Percentiles rank a stretch among this genome's conserved stretches.
These are phyloP conservation scores for Resseliella maxima DNA, from an alignment of 2,888 invertebrate genomes.

Conservation along the genomic window DNA sequence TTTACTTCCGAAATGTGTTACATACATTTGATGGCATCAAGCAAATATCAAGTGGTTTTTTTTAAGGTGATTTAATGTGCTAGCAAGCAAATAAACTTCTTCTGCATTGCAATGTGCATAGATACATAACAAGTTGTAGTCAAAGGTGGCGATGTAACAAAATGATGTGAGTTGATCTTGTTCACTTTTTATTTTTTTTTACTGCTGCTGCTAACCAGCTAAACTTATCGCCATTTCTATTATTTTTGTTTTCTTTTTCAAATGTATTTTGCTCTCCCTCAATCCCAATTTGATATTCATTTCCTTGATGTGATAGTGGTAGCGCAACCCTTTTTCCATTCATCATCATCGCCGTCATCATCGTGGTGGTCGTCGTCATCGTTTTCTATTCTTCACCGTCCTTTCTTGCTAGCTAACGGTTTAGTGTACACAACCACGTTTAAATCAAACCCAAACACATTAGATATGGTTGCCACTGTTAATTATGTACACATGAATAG, in stretches of 20 bases:
- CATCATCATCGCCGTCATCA: not conserved
- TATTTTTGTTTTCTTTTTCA: not conserved
- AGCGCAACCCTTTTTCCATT: slow-evolving; percentile 25
- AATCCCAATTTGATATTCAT: slow-evolving; percentile 32
- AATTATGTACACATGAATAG: slow-evolving; percentile 53
- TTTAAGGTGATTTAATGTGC: slow-evolving; percentile 38
- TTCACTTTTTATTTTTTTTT: not conserved
- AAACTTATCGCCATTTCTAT: not conserved
- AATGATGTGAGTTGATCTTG: not conserved
- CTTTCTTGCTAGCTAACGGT: not conserved
- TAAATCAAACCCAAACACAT: slow-evolving; percentile 51
- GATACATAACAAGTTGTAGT: not conserved
- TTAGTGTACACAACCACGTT: not conserved
- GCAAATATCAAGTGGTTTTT: slow-evolving; percentile 35
- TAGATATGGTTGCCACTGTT: slow-evolving; percentile 46
- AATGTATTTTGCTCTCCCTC: not conserved
- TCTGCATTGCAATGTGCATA: not conserved
- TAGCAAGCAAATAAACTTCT: slow-evolving; percentile 5
- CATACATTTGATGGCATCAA: slow-evolving; percentile 35
- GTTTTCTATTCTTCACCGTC: not conserved
- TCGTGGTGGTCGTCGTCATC: not conserved
- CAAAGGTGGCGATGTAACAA: slow-evolving; percentile 19
- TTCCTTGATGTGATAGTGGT: not conserved
- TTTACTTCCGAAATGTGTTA: not conserved
- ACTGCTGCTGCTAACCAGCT: not conserved